Evolutionary conservation across 2,888 invertebrate genomes (phyloP), one percentile per base, ranked within the genome.

Genomic region (Cerastis leucographa): DNA sequence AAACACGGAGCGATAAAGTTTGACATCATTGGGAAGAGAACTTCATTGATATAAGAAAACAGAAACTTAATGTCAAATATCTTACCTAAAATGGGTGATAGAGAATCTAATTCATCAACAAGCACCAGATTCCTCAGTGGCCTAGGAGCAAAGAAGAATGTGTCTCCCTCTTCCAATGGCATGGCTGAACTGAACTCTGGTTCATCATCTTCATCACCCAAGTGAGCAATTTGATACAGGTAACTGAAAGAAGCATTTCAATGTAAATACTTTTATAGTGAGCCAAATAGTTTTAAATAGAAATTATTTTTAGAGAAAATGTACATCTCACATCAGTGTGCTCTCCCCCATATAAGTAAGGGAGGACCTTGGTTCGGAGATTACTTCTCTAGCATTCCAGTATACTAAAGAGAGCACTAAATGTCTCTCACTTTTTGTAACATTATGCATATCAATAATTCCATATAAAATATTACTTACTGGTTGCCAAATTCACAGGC

Each of bases 401-500:
- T 83, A 73, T 78, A 85, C 77, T 76, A 83, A 87, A 85, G 87
- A 90, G 92, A 93, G 91, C 89, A 89, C 74, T 88, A 91, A 93
- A 90, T 90, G 92, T 93, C 92, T 86, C 77, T 80, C 68, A 80
- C 44, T 81, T 66, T 81, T 75, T 78, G 76, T 79, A 74, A 67
- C 70, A 76, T 56, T 76, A 90, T 91, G 91, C 91, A 84, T 83
- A 76, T 35, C 7, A 51, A 51, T 17, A n/a, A n/a, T 22, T 64
- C 66, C 29, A 71, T 54, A 9, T 14, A 69, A 29, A 54, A 54
- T n/a, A n/a, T 90, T 91, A 98, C 99, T 98, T 97, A 99, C 99
- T 99, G 99, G 97, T 99, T 99, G 89, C 99, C 99, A 97, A 99
- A 99, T 96, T 99, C 99, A 46, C 99, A 98, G 2, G 99, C 99